A percentile compares a stretch with the other conserved stretches of the same genome.
phyloP scores from a whole-genome alignment of 2,888 invertebrate species.

The Arge pagana region DNA sequence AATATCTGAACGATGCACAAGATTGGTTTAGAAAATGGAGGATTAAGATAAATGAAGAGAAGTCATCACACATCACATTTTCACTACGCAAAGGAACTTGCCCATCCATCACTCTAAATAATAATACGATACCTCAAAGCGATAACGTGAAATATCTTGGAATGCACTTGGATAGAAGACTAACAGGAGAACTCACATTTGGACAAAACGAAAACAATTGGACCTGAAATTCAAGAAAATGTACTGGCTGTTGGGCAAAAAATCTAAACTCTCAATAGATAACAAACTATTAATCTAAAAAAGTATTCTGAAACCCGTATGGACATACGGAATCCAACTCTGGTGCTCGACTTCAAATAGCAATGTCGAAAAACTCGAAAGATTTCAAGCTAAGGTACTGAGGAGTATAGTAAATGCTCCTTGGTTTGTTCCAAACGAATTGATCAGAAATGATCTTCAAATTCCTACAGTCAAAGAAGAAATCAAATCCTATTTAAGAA shows the following conservation, averaged over 20 bases:
- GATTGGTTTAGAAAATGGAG: constrained; percentile 32
- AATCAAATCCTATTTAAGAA: neutral
- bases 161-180: constrained; percentile 10
- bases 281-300: constrained; percentile 16
- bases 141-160: neutral
- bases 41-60: constrained; percentile 32
- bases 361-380: constrained; percentile 4
- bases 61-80: constrained; percentile 35
- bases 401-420: constrained; percentile 9
- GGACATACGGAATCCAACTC: constrained; percentile 19
- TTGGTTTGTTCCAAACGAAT: constrained; percentile 8
- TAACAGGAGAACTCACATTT: constrained; percentile 32
- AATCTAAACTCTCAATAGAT: neutral
- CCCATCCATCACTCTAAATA: constrained; percentile 15
- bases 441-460: neutral
- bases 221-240: constrained; percentile 26
- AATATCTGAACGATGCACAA: constrained; percentile 25
- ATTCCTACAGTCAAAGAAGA: constrained; percentile 6
- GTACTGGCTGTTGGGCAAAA: constrained; percentile 25
- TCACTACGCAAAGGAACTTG: constrained; percentile 29
- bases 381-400: constrained; percentile 12
- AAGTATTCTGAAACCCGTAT: constrained; percentile 14
- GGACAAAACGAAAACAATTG: constrained; percentile 31
- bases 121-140: neutral
- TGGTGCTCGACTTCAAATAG: neutral